Percentiles rank a stretch among this genome's conserved stretches.
Conservation (phyloP, 2,888 invertebrate species). For the Ophion obscuratus region DNA sequence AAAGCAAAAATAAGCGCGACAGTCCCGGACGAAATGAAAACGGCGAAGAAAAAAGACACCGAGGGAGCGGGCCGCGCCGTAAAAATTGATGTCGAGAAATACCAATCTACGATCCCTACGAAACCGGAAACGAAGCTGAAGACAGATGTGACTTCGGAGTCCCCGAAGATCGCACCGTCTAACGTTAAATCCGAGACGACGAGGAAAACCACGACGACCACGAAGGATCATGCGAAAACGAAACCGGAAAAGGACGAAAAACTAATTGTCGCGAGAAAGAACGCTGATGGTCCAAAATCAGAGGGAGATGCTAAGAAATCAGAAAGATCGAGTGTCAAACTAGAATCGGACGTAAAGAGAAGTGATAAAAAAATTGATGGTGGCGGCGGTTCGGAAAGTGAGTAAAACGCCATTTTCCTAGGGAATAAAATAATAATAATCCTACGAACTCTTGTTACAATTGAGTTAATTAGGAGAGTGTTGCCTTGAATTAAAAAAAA, state of each 20-base stretch:
- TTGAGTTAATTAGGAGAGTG: too few species aligned
- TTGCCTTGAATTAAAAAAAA: too few species aligned
- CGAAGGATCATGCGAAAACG: constrained; percentile 41
- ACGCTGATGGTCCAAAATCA: constrained; percentile 21
- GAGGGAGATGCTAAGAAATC: constrained; percentile 65
- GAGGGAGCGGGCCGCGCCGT: constrained; percentile 19
- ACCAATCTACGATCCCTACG: constrained; percentile 35
- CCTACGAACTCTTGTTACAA: not conserved
- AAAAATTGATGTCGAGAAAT: constrained; percentile 45
- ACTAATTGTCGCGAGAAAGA: constrained; percentile 51
- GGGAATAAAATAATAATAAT: not conserved
- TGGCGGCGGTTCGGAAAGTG: constrained; percentile 73
- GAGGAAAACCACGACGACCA: constrained; percentile 46
- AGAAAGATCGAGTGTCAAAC: constrained; percentile 64
- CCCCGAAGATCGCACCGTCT: constrained; percentile 33
- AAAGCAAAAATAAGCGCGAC: constrained; percentile 52
- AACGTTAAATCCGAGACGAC: constrained; percentile 60
- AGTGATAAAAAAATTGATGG: constrained; percentile 58
- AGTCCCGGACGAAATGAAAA: constrained; percentile 61
- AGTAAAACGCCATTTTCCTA: constrained; percentile 63
- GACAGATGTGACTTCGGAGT: constrained; percentile 44
- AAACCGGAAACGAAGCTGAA: constrained; percentile 69
- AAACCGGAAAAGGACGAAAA: constrained; percentile 47
- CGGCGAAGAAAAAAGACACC: constrained; percentile 8
- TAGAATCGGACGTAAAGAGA: constrained; percentile 48